Base-by-base conservation (phyloP, 2,888 invertebrate genomes). In the Pyrrhia umbra region DNA sequence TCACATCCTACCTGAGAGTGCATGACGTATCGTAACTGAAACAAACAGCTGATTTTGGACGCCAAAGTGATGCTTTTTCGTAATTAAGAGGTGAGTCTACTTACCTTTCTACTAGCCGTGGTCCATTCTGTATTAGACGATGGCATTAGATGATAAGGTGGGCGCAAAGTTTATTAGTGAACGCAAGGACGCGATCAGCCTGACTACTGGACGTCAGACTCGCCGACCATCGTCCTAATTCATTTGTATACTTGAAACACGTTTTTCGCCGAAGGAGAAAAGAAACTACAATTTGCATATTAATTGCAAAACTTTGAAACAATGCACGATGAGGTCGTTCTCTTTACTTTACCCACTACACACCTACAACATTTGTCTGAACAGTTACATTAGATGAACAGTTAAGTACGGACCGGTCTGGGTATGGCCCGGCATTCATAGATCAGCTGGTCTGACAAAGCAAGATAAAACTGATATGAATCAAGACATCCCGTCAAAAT, bases 111-210 rank as follows among this genome's bases (percentile, higher is more conserved):
- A 90, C 84, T 88, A 79, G 66, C 77, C 77, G 75, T 82, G 77
- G 85, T 88, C 85, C 81, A 79, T 81, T 83, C 62, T 79, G 77
- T 77, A 82, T 87, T 88, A 89, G 88, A 87, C 83, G 91, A 92
- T 92, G 90, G 90, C 88, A 92, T 92, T 92, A 85, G 84, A 81
- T 91, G 92, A 93, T 94, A 92, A 92, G 89, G 86, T 88, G 85
- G 85, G 85, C 83, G 84, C 86, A 78, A 76, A 68, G 64, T 75
- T 81, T 77, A 81, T 83, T 85, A 85, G 91, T 92, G 93, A 93
- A 94, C 77, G 94, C 93, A 94, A 94, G 94, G 94, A 93, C 94
- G 87, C 82, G 75, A 79, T 69, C 75, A 75, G 63, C 46, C 80
- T 79, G 72, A 66, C 73, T 70, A 78, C 69, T 79, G 80, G 78